phyloP scores from a whole-genome alignment of 2,113 vertebrate species.

The Thunnus thynnus region DNA sequence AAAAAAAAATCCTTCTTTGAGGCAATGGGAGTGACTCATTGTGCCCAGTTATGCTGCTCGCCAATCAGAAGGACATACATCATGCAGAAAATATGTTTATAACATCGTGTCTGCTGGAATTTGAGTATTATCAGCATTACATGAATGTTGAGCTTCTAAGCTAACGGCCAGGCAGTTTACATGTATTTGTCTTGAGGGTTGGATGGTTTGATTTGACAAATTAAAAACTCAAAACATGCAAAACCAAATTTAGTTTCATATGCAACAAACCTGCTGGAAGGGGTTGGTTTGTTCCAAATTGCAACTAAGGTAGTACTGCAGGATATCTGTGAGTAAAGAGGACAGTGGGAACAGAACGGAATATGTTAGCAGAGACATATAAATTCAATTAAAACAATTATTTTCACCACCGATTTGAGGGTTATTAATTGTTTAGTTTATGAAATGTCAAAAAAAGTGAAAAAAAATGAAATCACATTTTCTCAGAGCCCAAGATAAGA shows the following conservation, averaged over 20 bases:
- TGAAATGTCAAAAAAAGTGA: too few species aligned
- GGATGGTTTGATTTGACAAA: background rate
- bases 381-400: background rate
- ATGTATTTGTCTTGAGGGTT: background rate
- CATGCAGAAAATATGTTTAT: conserved; percentile 16
- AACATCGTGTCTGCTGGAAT: background rate
- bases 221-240: background rate
- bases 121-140: background rate
- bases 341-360: conserved; percentile 4
- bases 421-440: too few species aligned
- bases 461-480: too few species aligned
- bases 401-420: too few species aligned
- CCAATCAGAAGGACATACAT: conserved; percentile 43
- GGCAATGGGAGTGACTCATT: conserved; percentile 40
- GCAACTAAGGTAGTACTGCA: conserved; percentile 94
- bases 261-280: conserved; percentile 94
- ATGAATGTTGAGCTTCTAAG: background rate
- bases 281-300: conserved; percentile 90
- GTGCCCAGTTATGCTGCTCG: conserved; percentile 49
- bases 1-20: conserved; percentile 1
- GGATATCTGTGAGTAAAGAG: conserved; percentile 84
- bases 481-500: too few species aligned
- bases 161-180: background rate
- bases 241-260: background rate
- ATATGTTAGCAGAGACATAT: background rate